Evolutionary conservation across 2,797 vertebrate genomes (phyloP), one percentile per base, ranked within the genome.

Genomic region (Allobates femoralis): DNA sequence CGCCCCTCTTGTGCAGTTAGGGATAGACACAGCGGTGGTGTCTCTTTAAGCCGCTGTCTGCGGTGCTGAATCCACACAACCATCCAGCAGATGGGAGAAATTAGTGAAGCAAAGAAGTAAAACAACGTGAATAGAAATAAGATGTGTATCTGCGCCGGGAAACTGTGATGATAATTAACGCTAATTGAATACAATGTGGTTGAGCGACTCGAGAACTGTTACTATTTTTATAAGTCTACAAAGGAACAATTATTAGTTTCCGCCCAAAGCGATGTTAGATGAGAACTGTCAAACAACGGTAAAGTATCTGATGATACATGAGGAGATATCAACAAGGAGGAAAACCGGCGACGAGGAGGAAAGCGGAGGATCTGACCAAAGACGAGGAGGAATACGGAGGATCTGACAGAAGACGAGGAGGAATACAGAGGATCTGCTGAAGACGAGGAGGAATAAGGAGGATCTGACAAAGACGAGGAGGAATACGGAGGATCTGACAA

Each of bases 101-200:
- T 34, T n/a, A 56, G 50, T 71, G 64, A 71, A 82, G 80, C 80
- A 46, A n/a, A 82, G 37, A 55, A 73, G 4, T 18, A 71, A 58
- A n/a, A 28, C 79, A 16, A 69, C 55, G 16, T 46, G 7, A 32
- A 55, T 53, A 81, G 66, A 81, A 69, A 82, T 55, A 37, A 37
- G 80, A 82, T 66, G 19, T 37, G 66, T 71, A 55, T 69, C 64
- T 69, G 28, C 46, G 23, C 14, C 50, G 5, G 62, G 34, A 80
- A 81, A 67, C 66, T 37, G 80, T 37, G 12, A 71, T 71, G 64
- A 69, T 82, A 82, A 82, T 82, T 81, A 82, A 26, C 80, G 19
- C 80, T 82, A 56, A 71, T 71, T 82, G 80, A 82, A 82, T 71
- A 69, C 80, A 82, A 34, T 37, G 64, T 55, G 79, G 62, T 67